phyloP scores from a whole-genome alignment of 2,888 invertebrate genomes.

The Erpobdella octoculata region DNA sequence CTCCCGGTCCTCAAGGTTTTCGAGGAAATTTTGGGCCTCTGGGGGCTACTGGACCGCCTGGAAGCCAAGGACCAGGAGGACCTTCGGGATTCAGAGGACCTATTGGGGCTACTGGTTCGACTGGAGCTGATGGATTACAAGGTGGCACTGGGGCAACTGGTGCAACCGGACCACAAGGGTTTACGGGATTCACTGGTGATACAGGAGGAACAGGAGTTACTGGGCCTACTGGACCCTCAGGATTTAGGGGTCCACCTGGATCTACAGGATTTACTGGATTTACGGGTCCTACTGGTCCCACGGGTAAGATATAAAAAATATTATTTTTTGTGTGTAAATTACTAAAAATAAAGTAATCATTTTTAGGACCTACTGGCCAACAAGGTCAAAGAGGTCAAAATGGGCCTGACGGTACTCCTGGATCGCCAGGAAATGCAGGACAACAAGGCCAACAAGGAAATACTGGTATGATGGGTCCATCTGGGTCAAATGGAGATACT shows the following conservation, averaged over 20 bases:
- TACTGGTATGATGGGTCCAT: constrained; percentile 8
- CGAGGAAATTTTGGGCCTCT: constrained; percentile 5
- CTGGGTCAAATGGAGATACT: constrained; percentile 17
- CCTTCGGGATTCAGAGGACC: constrained; percentile 11
- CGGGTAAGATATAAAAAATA: not conserved
- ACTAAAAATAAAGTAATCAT: not conserved
- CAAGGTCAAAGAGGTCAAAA: constrained; percentile 26
- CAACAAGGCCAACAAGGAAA: constrained; percentile 5
- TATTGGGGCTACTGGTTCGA: constrained; percentile 4
- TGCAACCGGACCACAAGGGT: constrained; percentile 5
- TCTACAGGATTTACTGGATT: constrained; percentile 5
- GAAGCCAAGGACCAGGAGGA: constrained; percentile 19
- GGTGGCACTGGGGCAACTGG: constrained; percentile 16
- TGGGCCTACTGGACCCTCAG: constrained; percentile 11
- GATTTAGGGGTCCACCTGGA: constrained; percentile 5
- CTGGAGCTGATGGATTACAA: constrained; percentile 8
- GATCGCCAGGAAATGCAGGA: constrained; percentile 23
- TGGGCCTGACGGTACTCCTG: constrained; percentile 18
- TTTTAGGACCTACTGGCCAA: constrained; percentile 6
- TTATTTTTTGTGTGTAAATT: not conserved
- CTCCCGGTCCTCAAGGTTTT: constrained; percentile 25
- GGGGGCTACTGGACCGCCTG: constrained; percentile 5
- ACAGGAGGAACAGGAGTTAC: constrained; percentile 17
- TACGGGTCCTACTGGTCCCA: constrained; percentile 11
- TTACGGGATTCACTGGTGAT: constrained; percentile 15